Conservation (phyloP, 2,888 invertebrate species). For the Coenonympha glycerion region DNA sequence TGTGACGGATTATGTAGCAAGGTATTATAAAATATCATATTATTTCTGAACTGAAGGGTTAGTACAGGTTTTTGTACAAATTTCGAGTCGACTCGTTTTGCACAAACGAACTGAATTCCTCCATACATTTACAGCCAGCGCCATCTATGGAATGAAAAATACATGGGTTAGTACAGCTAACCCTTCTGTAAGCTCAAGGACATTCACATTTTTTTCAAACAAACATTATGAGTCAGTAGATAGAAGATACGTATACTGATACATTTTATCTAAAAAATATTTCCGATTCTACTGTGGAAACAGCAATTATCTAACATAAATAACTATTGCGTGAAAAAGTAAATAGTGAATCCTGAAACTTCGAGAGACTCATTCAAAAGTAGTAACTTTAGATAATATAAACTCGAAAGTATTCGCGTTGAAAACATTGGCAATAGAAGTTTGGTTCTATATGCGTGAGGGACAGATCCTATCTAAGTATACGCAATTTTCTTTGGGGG, state of each 20-base stretch:
- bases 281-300: neutral
- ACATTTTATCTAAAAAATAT: neutral
- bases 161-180: too few relatives aligned
- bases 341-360: neutral
- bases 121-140: too few relatives aligned
- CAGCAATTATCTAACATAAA: neutral
- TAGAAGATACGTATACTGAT: neutral
- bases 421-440: conserved; percentile 19
- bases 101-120: too few relatives aligned
- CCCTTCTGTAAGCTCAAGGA: too few relatives aligned
- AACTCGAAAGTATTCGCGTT: conserved; percentile 15
- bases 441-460: conserved; percentile 15
- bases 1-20: conserved; percentile 1
- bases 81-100: too few relatives aligned
- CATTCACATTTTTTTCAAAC: too few relatives aligned
- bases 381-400: conserved; percentile 13
- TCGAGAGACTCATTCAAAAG: conserved; percentile 13
- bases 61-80: too few relatives aligned
- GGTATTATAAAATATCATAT: too few relatives aligned
- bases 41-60: too few relatives aligned
- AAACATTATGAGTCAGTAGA: too few relatives aligned
- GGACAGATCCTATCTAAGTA: conserved; percentile 21
- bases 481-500: conserved; percentile 24
- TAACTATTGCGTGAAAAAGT: neutral
- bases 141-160: too few relatives aligned